Conservation (phyloP, 2,888 invertebrate species). For the Apodemia zela region DNA sequence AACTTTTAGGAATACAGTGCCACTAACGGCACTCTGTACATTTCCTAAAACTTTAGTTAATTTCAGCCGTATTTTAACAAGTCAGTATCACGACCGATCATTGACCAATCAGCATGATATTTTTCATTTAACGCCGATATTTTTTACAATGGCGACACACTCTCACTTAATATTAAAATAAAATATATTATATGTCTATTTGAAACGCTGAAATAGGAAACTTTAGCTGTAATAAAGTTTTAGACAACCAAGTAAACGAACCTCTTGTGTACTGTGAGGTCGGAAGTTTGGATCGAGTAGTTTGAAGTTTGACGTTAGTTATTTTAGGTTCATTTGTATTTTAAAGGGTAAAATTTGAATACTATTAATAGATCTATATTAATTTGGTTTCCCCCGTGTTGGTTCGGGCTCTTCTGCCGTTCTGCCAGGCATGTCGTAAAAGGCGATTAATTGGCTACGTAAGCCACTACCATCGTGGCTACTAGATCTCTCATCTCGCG, state of each 20-base stretch:
- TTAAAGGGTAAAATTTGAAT: background rate
- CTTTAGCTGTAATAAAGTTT: conserved; percentile 3
- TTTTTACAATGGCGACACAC: background rate
- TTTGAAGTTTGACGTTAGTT: conserved; percentile 6
- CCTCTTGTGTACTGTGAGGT: conserved; percentile 3
- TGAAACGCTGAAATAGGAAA: background rate
- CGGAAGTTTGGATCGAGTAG: background rate
- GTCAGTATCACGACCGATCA: too few relatives aligned
- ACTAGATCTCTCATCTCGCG: too few relatives aligned
- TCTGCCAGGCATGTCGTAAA: too few relatives aligned
- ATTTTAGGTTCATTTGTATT: conserved; percentile 1
- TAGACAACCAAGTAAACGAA: conserved; percentile 10
- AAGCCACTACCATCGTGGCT: too few relatives aligned
- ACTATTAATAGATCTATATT: background rate
- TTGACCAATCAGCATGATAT: background rate
- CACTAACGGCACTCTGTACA: too few relatives aligned
- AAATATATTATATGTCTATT: background rate
- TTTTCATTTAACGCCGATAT: background rate
- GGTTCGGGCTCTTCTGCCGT: too few relatives aligned
- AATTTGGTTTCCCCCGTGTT: too few relatives aligned
- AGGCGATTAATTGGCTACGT: too few relatives aligned
- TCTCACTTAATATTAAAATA: background rate
- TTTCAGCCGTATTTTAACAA: too few relatives aligned
- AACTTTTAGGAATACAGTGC: too few relatives aligned
- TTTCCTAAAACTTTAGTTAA: too few relatives aligned